A percentile compares a stretch with the other conserved stretches of the same genome.
Evolutionary conservation across 53 echinoderm and acorn worm species (phyloP).

Genomic region (Luidia sarsii): DNA sequence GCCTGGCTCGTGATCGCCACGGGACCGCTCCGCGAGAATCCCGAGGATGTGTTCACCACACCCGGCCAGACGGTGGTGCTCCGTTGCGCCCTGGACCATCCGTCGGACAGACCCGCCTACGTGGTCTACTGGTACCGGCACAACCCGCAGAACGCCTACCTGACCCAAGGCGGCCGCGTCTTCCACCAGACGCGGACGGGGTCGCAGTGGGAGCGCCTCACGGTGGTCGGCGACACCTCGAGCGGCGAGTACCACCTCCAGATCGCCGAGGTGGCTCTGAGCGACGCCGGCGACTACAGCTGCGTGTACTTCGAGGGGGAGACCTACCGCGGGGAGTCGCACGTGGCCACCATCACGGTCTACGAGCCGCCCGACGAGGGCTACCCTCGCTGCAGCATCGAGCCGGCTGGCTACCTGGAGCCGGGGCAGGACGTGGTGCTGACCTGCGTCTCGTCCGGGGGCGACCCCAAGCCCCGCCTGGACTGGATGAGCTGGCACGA

Average conservation of each 20-base stretch:
- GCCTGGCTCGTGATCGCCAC: not conserved
- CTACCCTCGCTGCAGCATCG: conserved; percentile 39
- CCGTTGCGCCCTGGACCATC: conserved; percentile 31
- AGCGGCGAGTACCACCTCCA: conserved; percentile 46
- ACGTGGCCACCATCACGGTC: conserved; percentile 18
- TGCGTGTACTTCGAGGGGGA: conserved; percentile 55
- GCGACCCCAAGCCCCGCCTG: conserved; percentile 42
- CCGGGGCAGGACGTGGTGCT: conserved; percentile 37
- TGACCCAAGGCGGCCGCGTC: conserved; percentile 29
- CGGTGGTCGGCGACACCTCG: conserved; percentile 28
- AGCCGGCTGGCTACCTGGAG: conserved; percentile 13
- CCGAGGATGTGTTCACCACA: conserved; percentile 12
- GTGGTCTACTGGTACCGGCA: conserved; percentile 60
- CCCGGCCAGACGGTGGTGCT: conserved; percentile 26
- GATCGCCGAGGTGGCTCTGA: conserved; percentile 23
- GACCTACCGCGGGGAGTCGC: conserved; percentile 32
- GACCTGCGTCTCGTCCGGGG: conserved; percentile 44
- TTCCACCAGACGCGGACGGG: conserved; percentile 36
- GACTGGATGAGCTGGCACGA: conserved; percentile 57
- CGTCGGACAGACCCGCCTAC: not conserved
- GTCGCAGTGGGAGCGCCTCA: conserved; percentile 1
- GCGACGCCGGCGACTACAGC: conserved; percentile 52
- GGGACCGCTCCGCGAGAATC: conserved; percentile 15
- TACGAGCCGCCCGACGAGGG: conserved; percentile 36
- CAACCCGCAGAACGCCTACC: conserved; percentile 2